These are phyloP conservation scores for Platycheirus rosarum DNA, from an alignment of 2,888 invertebrate species.

Conservation along the genomic window DNA sequence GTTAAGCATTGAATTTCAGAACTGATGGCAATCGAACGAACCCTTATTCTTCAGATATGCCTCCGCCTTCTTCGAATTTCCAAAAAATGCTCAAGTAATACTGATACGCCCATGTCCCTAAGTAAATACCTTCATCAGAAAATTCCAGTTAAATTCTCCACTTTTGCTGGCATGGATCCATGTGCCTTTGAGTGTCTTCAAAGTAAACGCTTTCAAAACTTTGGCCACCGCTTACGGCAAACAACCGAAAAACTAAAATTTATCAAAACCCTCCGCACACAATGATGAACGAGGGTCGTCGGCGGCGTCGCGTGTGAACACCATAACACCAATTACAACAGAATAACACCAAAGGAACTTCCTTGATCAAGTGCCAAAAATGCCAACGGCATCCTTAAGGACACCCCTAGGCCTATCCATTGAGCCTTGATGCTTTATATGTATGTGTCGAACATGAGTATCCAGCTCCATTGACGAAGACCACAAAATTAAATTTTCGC, in stretches of 20 bases:
- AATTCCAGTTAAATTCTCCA: conserved; percentile 46
- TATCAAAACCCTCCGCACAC: conserved; percentile 40
- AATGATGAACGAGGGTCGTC: conserved; percentile 42
- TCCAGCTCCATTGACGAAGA: conserved; percentile 26
- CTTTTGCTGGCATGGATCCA: conserved; percentile 25
- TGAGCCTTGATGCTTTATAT: conserved; percentile 16
- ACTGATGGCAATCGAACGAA: no score
- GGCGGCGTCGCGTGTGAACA: conserved; percentile 57
- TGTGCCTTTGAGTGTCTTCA: conserved; percentile 1
- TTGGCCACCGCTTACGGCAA: conserved; percentile 33
- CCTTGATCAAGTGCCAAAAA: conserved; percentile 66
- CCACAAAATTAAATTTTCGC: conserved; percentile 65
- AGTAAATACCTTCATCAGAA: background rate
- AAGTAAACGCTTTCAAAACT: conserved; percentile 33
- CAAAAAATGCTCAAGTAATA: no score
- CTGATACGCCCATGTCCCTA: background rate
- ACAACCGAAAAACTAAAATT: conserved; percentile 43
- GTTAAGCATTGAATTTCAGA: no score
- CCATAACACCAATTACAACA: conserved; percentile 57
- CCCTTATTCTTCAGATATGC: no score
- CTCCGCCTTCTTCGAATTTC: no score
- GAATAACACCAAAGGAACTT: conserved; percentile 45
- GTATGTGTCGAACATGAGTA: conserved; percentile 12
- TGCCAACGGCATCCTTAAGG: conserved; percentile 45
- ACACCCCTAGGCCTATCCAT: conserved; percentile 32